Base-by-base conservation (phyloP, 2,797 vertebrate species). In the Ptychadena robeensis region DNA sequence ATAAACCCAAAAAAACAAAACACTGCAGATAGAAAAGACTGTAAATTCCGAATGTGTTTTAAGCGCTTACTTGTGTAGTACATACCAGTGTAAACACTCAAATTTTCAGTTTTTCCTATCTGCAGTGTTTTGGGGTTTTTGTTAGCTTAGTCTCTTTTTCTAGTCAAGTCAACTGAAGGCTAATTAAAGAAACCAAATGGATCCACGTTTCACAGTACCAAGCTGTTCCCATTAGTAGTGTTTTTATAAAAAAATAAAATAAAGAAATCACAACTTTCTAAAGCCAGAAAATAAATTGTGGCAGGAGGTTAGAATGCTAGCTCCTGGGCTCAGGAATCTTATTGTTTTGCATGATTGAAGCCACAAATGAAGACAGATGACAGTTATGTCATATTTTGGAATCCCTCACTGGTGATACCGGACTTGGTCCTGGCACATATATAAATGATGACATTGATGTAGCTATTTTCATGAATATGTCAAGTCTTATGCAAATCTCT, bases 401-500 rank as follows among this genome's bases (percentile, higher is more conserved):
- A 8, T 27, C n/a, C n/a, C n/a, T n/a, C n/a, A 8, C 14, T 53
- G 48, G 14, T 53, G 48, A 15, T 53, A 8, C 48, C 48, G 37
- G 37, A 53, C 22, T 2, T 53, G 15, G 2, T 3, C 2, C 10
- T 8, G 22, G 14, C 48, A 3, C 22, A 12, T 15, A 53, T 22
- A n/a, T 27, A 28, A 27, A 61, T 27, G 59, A 28, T 61, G 59
- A 61, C 59, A 61, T 61, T 61, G 59, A 61, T 61, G 59, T 10
- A 35, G 31, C 67, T 27, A 22, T n/a, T 3, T 35, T 31, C 59
- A 61, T 28, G 59, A 61, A 61, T 11, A 3, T 61, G 59, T 61
- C 59, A 61, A 28, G 59, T 61, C 59, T 10, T 61, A 61, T 61
- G 59, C 59, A 61, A 61, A 61, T 61, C 59, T 28, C 25, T 61